phyloP scores from a whole-genome alignment of 2,888 invertebrate species.

The Omphaloscelis lunosa region DNA sequence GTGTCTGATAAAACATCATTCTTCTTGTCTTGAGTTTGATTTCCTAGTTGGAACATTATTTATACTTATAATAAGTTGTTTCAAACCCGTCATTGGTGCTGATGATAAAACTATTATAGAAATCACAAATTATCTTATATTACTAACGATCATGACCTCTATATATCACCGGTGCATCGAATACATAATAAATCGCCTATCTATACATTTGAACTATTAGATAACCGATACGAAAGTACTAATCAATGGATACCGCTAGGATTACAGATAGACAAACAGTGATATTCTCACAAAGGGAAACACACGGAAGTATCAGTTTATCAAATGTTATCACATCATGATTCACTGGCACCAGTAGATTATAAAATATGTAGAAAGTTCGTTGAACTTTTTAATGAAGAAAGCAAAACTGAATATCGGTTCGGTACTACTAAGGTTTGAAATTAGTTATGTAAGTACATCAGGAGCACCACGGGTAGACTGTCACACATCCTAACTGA shows the following conservation, averaged over 20 bases:
- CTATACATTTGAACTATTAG: constrained; percentile 3
- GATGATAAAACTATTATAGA: neutral
- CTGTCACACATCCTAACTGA: neutral
- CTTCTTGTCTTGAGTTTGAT: neutral
- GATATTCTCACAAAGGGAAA: constrained; percentile 21
- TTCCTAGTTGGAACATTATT: neutral
- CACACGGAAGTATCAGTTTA: constrained; percentile 14
- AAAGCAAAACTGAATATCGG: neutral
- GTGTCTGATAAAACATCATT: neutral
- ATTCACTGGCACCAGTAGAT: constrained; percentile 3
- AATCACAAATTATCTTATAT: constrained; percentile 8
- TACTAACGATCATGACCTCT: constrained; percentile 27
- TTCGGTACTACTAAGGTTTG: neutral
- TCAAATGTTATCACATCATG: constrained; percentile 34
- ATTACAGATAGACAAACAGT: constrained; percentile 8
- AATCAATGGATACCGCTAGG: constrained; percentile 21
- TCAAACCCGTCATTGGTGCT: neutral
- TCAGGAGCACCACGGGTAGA: neutral
- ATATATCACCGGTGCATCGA: constrained; percentile 10
- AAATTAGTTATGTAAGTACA: neutral
- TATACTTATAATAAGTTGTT: neutral
- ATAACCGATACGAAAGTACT: constrained; percentile 14
- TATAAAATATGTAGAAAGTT: constrained; percentile 8
- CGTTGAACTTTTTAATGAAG: neutral
- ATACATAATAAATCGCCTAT: constrained; percentile 13